Evolutionary conservation across 2,113 vertebrate genomes (phyloP).

Genomic region (Arizona elegans): DNA sequence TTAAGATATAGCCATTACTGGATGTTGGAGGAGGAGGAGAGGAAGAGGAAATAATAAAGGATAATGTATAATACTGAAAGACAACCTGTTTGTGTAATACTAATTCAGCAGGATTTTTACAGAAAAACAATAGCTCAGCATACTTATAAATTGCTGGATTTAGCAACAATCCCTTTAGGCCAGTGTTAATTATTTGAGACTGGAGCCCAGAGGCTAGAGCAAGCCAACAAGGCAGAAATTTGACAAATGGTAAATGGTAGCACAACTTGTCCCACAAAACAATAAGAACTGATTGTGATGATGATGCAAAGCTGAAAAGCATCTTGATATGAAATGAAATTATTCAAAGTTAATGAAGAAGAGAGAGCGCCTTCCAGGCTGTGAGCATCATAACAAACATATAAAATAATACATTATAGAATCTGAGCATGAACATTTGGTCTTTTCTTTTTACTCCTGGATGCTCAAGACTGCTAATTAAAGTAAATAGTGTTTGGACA

Average conservation of each 20-base stretch:
- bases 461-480: neutral
- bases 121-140: conserved; percentile 23
- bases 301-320: conserved; percentile 45
- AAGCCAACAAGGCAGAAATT: conserved; percentile 56
- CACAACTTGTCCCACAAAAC: conserved; percentile 60
- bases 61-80: conserved; percentile 15
- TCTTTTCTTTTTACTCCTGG: neutral
- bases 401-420: conserved; percentile 39
- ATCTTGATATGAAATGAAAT: conserved; percentile 60
- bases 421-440: neutral
- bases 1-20: neutral
- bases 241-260: conserved; percentile 59
- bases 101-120: conserved; percentile 26
- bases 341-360: conserved; percentile 48
- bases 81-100: conserved; percentile 1
- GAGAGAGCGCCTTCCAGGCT: conserved; percentile 1
- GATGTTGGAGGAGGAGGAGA: neutral
- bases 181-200: conserved; percentile 31
- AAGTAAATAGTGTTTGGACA: conserved; percentile 11
- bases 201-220: conserved; percentile 26
- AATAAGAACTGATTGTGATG: conserved; percentile 52
- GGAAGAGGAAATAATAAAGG: neutral
- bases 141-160: conserved; percentile 30
- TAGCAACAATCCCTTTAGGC: conserved; percentile 43
- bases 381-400: conserved; percentile 7